phyloP scores from a whole-genome alignment of 2,797 vertebrate genomes.

The Chloroceryle amazona region DNA sequence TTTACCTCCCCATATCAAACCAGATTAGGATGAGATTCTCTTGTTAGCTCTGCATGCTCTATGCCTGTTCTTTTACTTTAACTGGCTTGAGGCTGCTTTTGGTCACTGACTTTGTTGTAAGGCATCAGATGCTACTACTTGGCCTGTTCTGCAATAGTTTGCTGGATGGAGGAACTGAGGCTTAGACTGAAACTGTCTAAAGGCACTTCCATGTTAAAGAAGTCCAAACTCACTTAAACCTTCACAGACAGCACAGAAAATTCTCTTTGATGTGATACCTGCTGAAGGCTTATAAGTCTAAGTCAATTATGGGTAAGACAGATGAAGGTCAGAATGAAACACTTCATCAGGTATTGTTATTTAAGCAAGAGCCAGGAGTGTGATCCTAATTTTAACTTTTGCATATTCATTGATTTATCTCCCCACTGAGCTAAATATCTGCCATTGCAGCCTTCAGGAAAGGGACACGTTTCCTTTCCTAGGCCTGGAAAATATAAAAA shows the following conservation, averaged over 20 bases:
- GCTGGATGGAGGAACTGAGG: neutral
- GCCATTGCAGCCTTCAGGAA: neutral
- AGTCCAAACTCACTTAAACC: neutral
- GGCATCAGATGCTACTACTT: neutral
- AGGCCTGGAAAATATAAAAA: conserved; percentile 6
- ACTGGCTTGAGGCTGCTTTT: neutral
- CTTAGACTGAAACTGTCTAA: neutral
- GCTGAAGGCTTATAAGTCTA: neutral
- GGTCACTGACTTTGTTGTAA: neutral
- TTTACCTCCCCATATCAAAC: neutral
- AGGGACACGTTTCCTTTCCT: neutral
- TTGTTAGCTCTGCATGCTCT: neutral
- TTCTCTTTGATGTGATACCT: neutral
- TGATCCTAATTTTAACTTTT: neutral
- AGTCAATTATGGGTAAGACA: neutral
- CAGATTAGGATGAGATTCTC: neutral
- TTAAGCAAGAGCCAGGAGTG: neutral
- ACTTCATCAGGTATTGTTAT: neutral
- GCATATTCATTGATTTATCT: neutral
- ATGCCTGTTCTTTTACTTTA: neutral
- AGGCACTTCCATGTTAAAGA: conserved; percentile 12
- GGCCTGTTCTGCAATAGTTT: neutral
- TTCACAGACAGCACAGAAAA: neutral
- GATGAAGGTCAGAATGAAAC: neutral
- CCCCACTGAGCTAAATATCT: neutral